A percentile compares a stretch with the other conserved stretches of the same genome.
phyloP scores from a whole-genome alignment of 2,113 vertebrate genomes.

The Notechis scutatus region DNA sequence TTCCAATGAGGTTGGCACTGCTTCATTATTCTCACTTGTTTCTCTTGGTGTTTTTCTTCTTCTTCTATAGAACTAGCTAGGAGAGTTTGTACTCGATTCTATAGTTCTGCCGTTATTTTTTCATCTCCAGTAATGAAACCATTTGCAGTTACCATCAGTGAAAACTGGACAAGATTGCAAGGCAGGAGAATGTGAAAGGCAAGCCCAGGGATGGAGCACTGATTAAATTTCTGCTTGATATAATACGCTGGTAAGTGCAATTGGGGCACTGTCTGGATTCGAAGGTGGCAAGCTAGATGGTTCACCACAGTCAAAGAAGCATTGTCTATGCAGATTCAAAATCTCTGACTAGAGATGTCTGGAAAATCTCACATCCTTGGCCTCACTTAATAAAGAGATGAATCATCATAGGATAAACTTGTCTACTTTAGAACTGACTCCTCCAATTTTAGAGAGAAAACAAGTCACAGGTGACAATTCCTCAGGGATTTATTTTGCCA shows the following conservation, averaged over 20 bases:
- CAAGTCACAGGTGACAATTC: conserved; percentile 18
- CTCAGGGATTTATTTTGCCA: background rate
- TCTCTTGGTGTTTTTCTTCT: background rate
- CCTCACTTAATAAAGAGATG: background rate
- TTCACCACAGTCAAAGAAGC: background rate
- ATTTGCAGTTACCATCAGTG: conserved; percentile 5
- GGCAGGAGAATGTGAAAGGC: conserved; percentile 34
- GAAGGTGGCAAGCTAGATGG: background rate
- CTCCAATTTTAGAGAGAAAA: background rate
- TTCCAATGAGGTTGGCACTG: background rate
- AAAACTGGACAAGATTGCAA: conserved; percentile 3
- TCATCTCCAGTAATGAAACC: background rate
- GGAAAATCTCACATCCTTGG: conserved; percentile 3
- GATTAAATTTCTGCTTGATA: conserved; percentile 33
- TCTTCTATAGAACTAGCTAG: background rate
- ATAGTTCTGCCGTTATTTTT: background rate
- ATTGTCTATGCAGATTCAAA: conserved; percentile 24
- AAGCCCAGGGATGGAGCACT: background rate
- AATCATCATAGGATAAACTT: background rate
- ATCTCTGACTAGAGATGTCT: conserved; percentile 38
- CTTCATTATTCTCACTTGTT: background rate
- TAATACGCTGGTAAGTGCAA: background rate
- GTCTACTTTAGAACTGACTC: conserved; percentile 19
- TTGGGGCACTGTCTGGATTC: rapidly evolving
- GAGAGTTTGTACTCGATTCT: background rate